Percentiles rank a stretch among this genome's conserved stretches.
These are phyloP conservation scores for Drosophila lacertosa DNA, from an alignment of 1,140 invertebrate genomes.

Conservation along the genomic window DNA sequence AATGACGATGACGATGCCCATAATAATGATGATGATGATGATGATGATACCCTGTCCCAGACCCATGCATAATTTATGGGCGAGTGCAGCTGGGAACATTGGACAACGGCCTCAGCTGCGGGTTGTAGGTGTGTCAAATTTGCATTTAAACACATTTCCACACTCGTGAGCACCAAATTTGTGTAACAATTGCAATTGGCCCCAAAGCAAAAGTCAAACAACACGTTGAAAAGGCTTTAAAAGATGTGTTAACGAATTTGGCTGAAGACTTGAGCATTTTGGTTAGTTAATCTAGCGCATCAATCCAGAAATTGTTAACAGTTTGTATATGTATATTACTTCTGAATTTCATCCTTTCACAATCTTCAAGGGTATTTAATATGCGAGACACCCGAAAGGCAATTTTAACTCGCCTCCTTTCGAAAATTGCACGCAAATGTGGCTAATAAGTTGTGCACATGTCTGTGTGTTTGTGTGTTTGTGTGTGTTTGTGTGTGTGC, in stretches of 20 bases:
- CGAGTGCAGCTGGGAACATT: slow-evolving; percentile 33
- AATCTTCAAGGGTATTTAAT: neutral
- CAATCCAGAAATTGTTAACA: neutral
- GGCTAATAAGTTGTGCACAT: slow-evolving; percentile 13
- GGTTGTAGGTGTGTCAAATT: slow-evolving; percentile 33
- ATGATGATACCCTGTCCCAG: slow-evolving; percentile 15
- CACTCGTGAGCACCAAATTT: slow-evolving; percentile 67
- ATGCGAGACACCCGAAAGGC: neutral
- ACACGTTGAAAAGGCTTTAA: neutral
- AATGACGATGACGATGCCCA: slow-evolving; percentile 19
- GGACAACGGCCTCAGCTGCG: slow-evolving; percentile 2
- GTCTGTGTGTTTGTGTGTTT: no score
- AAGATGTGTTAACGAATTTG: neutral
- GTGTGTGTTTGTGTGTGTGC: no score
- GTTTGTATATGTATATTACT: no score
- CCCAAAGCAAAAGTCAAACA: neutral
- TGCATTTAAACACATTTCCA: slow-evolving; percentile 72
- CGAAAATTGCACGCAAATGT: slow-evolving; percentile 1
- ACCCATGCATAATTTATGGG: slow-evolving; percentile 68
- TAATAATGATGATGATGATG: slow-evolving; percentile 24
- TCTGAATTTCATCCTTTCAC: no score
- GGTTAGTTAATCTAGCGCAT: slow-evolving; percentile 12
- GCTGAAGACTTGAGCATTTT: neutral
- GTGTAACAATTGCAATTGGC: slow-evolving; percentile 32
- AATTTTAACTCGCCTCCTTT: neutral